Conservation (phyloP, 2,888 invertebrate species). For the Erebia palarica region DNA sequence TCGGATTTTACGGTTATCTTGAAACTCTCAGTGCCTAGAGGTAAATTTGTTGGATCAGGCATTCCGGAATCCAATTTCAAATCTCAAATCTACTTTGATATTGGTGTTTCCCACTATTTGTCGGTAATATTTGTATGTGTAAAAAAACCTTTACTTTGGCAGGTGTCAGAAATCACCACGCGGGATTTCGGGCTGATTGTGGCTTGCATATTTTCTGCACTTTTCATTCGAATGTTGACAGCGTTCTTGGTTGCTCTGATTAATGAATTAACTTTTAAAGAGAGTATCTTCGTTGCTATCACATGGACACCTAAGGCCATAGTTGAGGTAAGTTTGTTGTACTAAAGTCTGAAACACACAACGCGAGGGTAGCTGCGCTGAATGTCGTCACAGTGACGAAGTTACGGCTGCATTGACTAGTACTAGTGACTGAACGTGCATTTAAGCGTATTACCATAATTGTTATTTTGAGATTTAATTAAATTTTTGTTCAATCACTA, state of each 20-base stretch:
- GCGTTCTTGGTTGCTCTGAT: slow-evolving; percentile 69
- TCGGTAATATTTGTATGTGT: slow-evolving; percentile 2
- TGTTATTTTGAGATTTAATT: no score
- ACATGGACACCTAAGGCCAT: slow-evolving; percentile 79
- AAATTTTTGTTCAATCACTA: no score
- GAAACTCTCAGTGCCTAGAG: slow-evolving; percentile 12
- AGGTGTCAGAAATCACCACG: slow-evolving; percentile 63
- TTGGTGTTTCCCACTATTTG: slow-evolving; percentile 22
- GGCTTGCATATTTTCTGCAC: slow-evolving; percentile 63
- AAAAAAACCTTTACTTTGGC: slow-evolving; percentile 24
- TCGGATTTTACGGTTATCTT: slow-evolving; percentile 23
- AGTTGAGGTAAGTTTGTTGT: slow-evolving; percentile 62
- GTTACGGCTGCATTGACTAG: background rate
- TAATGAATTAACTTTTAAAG: slow-evolving; percentile 65
- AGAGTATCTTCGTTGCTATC: slow-evolving; percentile 69
- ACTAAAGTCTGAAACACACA: background rate
- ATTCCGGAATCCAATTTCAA: slow-evolving; percentile 19
- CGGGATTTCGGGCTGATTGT: slow-evolving; percentile 64
- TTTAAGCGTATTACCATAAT: no score
- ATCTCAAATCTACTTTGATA: slow-evolving; percentile 24
- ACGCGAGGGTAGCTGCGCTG: no score
- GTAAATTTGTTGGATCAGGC: slow-evolving; percentile 15
- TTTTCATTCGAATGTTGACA: slow-evolving; percentile 64
- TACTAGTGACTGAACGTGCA: no score
- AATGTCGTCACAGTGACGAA: no score